Evolutionary conservation across 2,113 vertebrate genomes (phyloP), one percentile per base, ranked within the genome.

Genomic region (Rafetus swinhoei): DNA sequence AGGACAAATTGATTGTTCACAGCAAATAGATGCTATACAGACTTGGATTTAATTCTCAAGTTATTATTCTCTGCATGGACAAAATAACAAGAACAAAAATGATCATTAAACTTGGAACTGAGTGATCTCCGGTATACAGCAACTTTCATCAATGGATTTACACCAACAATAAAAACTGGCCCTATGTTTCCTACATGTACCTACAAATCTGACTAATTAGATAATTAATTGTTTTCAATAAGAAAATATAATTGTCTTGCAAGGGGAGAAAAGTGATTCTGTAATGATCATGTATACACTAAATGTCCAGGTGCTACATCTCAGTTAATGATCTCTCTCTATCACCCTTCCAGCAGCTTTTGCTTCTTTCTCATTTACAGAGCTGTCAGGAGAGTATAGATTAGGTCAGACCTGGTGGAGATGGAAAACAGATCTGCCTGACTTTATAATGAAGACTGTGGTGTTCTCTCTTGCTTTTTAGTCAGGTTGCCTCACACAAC

Each of bases 401-500:
- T 82, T 86, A 18, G 52, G 50, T 82, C 85, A 79, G 59, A 62
- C 56, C 62, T 57, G 81, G 19, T 77, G 79, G 0, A 1, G 55
- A 76, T 39, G 87, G 79, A 90, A 50, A 95, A 82, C 7, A n/a
- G 57, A 88, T 79, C 59, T 90, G 11, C 45, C 77, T 90, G 15
- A 56, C 25, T 79, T 54, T 55, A 10, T 84, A 93, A 92, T 90
- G 84, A 95, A 95, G 79, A 16, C 21, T 77, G 39, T 89, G 39
- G 22, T 84, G 82, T 4, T 88, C 87, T 92, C 45, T 22, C 57
- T 79, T 84, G 85, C 15, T 93, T 53, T 93, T 86, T 55, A 88
- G 86, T 54, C 69, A 81, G 57, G 53, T 94, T 89, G 87, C n/a
- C 87, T 84, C 52, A 86, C 93, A 39, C n/a, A 96, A 77, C 35